Evolutionary conservation across 1,140 invertebrate species (phyloP).

Genomic region (Diabrotica undecimpunctata): DNA sequence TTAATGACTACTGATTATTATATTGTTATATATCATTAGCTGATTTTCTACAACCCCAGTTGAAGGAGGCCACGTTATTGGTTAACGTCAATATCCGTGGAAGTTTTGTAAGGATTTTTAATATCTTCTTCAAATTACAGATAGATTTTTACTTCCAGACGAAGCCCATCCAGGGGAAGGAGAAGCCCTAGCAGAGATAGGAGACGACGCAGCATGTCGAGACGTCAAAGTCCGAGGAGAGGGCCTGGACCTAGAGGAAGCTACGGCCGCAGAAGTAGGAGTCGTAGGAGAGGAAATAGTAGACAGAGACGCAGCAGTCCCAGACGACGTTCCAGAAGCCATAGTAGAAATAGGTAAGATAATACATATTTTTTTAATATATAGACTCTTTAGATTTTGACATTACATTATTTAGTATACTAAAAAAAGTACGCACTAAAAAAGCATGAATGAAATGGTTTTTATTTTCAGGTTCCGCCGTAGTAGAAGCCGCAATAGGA

Average conservation of each 20-base stretch:
- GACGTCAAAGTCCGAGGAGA: conserved; percentile 37
- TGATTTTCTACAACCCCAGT: too few relatives aligned
- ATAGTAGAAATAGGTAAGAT: conserved; percentile 46
- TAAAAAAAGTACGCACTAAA: too few relatives aligned
- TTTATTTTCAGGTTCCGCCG: conserved; percentile 33
- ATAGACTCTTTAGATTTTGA: too few relatives aligned
- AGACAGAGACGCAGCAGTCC: conserved; percentile 31
- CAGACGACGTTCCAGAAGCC: conserved; percentile 38
- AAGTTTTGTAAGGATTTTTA: too few relatives aligned
- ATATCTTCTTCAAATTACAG: conserved; percentile 35
- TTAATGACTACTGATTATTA: too few relatives aligned
- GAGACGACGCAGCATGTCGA: conserved; percentile 33
- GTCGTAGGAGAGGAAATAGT: conserved; percentile 26
- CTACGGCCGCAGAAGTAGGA: conserved; percentile 23
- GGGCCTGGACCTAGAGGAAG: conserved; percentile 33
- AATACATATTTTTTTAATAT: neutral
- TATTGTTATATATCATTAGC: too few relatives aligned
- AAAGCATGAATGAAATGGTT: too few relatives aligned
- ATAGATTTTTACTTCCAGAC: conserved; percentile 34
- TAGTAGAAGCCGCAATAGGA: conserved; percentile 38
- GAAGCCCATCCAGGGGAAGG: conserved; percentile 34
- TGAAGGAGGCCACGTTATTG: too few relatives aligned
- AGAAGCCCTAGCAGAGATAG: conserved; percentile 26
- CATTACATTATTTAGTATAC: too few relatives aligned
- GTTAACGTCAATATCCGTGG: too few relatives aligned